Conservation (phyloP, 2,113 vertebrate genomes). For the Labeo catla region DNA sequence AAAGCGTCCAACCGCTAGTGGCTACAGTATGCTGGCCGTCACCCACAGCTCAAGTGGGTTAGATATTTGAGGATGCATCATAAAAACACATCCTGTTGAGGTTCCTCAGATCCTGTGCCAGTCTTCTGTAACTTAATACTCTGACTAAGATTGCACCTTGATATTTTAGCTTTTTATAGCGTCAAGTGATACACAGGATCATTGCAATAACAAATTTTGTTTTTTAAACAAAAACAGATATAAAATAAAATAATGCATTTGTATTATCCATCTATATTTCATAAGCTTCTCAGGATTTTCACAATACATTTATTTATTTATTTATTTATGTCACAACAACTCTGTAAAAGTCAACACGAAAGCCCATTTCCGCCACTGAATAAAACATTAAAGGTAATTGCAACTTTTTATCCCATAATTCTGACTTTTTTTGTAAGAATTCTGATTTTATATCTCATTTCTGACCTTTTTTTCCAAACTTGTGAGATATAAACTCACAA, state of each 20-base stretch:
- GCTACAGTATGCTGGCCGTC: constrained; percentile 20
- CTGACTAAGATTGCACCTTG: constrained; percentile 8
- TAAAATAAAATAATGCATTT: not conserved
- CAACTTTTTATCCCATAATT: too few species aligned
- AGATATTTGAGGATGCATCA: constrained; percentile 41
- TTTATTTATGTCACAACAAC: too few species aligned
- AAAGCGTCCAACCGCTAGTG: not conserved
- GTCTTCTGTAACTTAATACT: constrained; percentile 26
- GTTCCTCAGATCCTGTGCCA: constrained; percentile 43
- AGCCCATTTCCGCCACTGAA: too few species aligned
- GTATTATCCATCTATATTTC: too few species aligned
- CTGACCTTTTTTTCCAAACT: too few species aligned
- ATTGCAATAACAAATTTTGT: not conserved
- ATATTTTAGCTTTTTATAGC: constrained; percentile 25
- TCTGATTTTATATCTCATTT: too few species aligned
- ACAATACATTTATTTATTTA: too few species aligned
- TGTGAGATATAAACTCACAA: too few species aligned
- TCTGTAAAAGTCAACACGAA: too few species aligned
- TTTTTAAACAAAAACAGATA: not conserved
- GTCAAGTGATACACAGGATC: not conserved
- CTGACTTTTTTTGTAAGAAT: too few species aligned
- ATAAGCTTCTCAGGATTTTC: too few species aligned
- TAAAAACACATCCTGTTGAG: constrained; percentile 43
- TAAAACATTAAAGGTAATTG: too few species aligned
- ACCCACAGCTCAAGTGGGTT: constrained; percentile 17